Evolutionary conservation across 2,888 invertebrate genomes (phyloP), one percentile per base, ranked within the genome.

Genomic region (Camptogramma bilineatum): DNA sequence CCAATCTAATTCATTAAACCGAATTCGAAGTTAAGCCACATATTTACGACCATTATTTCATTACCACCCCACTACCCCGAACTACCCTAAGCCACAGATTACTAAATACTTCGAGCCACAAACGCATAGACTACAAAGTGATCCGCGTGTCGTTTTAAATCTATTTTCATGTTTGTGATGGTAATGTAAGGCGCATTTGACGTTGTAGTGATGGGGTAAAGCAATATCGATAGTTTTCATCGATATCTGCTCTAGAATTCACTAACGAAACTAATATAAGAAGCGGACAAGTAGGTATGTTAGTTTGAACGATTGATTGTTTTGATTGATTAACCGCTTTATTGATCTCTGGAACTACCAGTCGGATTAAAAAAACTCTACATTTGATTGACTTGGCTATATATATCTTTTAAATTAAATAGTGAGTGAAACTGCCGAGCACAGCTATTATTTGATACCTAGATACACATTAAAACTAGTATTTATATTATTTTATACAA

Each of bases 141-240:
- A 65, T 65, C 52, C 70, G 78, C 84, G 84, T 83, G 85, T 79
- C 84, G 81, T 80, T 85, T 79, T 88, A 88, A 90, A 89, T 89
- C 87, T 82, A 90, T 90, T 89, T 85, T 80, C 86, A 79, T 87
- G 88, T 77, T 88, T 89, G 89, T 84, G 74, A 89, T 91, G 88
- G 81, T 85, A 86, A 90, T 90, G 82, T 71, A 66, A 61, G 61
- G 52, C 62, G 62, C 69, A 68, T 71, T 72, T 64, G 62, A 65
- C 39, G 56, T 47, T 48, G 5, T 77, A 80, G 82, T 21, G 77
- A 66, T 61, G 64, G 64, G 61, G 0, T 10, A 9, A 8, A 13
- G 8, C 13, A n/a, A 13, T 13, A 44, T 17, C 17, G 44, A 44
- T 44, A 16, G 4, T 44, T 42, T 44, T 44, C 16, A 17, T 44